Percentiles rank a stretch among this genome's conserved stretches.
These are phyloP conservation scores for Pseudochirops corinnae DNA, from an alignment of 2,797 vertebrate genomes.

Conservation along the genomic window DNA sequence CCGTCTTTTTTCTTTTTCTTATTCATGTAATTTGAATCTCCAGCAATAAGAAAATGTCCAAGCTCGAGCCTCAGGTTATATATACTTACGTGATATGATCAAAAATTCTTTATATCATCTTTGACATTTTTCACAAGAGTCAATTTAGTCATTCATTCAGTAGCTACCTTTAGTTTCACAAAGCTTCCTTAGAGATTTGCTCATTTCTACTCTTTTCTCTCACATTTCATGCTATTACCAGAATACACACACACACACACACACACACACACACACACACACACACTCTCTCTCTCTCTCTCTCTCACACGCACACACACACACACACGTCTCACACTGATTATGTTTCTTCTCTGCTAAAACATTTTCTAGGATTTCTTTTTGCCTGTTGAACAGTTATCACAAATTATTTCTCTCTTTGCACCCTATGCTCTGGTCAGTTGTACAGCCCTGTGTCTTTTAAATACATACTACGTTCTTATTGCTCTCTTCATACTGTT, in stretches of 20 bases:
- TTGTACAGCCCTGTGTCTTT: background rate
- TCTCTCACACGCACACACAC: too few relatives aligned
- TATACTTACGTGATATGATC: background rate
- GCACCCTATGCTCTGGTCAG: background rate
- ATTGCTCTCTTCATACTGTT: background rate
- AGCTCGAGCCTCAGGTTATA: background rate
- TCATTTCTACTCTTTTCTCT: background rate
- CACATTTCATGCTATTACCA: background rate
- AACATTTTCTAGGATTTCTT: background rate
- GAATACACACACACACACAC: slow-evolving; percentile 31
- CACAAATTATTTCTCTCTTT: background rate
- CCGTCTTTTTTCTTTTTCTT: background rate
- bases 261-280: background rate
- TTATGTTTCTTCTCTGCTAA: background rate
- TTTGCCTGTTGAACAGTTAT: background rate
- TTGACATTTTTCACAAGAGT: background rate
- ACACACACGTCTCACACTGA: background rate
- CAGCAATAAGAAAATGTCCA: background rate
- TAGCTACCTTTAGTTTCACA: background rate
- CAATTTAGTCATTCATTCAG: background rate
- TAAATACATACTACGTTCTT: background rate
- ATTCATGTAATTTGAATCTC: background rate
- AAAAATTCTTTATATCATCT: background rate
- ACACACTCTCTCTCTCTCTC: too few relatives aligned
- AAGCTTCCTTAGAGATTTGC: background rate